These are phyloP conservation scores for Rhopalosiphum maidis DNA, from an alignment of 1,140 invertebrate genomes.

Conservation along the genomic window DNA sequence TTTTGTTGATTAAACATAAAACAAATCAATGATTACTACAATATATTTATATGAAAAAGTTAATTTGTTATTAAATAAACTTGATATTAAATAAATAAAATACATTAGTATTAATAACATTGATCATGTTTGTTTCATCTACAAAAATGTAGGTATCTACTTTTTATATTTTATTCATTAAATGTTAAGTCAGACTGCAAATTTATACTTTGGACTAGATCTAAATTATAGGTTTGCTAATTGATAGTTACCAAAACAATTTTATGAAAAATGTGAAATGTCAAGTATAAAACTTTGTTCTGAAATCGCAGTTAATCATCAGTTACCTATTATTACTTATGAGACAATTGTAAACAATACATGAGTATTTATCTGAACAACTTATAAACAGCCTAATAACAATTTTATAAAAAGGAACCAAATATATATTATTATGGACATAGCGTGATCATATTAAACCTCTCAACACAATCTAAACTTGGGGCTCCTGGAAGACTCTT, in stretches of 20 bases:
- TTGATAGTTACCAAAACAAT: neutral
- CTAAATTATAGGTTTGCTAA: neutral
- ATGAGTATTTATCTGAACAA: slow-evolving; percentile 40
- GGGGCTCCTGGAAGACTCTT: slow-evolving; percentile 63
- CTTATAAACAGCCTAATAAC: slow-evolving; percentile 36
- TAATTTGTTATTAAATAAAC: neutral
- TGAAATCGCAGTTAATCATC: neutral
- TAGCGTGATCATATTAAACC: neutral
- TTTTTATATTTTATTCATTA: neutral
- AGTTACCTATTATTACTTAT: neutral
- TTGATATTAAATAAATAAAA: neutral
- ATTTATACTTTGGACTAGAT: neutral
- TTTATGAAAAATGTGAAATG: neutral
- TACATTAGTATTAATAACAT: neutral
- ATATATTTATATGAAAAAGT: neutral
- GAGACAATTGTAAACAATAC: slow-evolving; percentile 31
- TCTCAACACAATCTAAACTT: slow-evolving; percentile 52
- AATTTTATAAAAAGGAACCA: slow-evolving; percentile 52
- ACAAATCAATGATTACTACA: neutral
- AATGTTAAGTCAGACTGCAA: neutral
- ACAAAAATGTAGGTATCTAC: neutral
- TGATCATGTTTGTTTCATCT: neutral
- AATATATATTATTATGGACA: slow-evolving; percentile 34
- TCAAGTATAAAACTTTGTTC: neutral
- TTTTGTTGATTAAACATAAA: neutral